Base-by-base conservation (phyloP, 2,888 invertebrate genomes). In the Caenorhabditis afra region DNA sequence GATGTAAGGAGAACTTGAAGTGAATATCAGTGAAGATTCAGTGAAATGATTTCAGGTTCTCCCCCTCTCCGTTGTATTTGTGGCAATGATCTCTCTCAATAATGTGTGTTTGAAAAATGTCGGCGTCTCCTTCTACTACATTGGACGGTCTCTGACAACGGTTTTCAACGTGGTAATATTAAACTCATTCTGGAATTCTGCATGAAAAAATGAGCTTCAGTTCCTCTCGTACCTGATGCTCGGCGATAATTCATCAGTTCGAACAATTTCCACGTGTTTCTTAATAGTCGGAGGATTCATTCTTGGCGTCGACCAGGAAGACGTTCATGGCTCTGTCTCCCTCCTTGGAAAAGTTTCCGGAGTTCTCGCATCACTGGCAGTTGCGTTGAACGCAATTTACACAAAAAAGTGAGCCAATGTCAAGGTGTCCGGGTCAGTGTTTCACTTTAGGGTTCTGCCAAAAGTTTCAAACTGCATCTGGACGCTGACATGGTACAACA, bases 1-100 rank as follows among this genome's bases (percentile, higher is more conserved):
- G 89, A 90, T 66, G 85, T 86, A 29, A 87, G 29, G 29, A 29
- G n/a, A n/a, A n/a, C n/a, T n/a, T n/a, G n/a, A n/a, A n/a, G n/a
- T n/a, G n/a, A n/a, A n/a, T n/a, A n/a, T n/a, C n/a, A n/a, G n/a
- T n/a, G 29, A 29, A 41, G 11, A 14, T 11, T 11, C 3, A 41
- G 41, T 41, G 88, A 90, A 70, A 7, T 29, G 4, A 5, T 29
- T 87, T 68, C 91, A 96, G 95, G 94, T 97, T 10, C 91, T 97
- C 29, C 97, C 98, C 2, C 91, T 99, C 29, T 96, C 97, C n/a
- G 90, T 96, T 68, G 93, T 98, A 88, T 99, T 99, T 91, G 96
- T 96, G n/a, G 92, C 94, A 39, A 99, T 98, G 98, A 96, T 99
- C 89, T 94, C 95, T 14, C 95, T 95, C 86, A 99, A 98, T 92